Evolutionary conservation across 2,797 vertebrate species (phyloP).

Genomic region (Corythornis leucogaster): DNA sequence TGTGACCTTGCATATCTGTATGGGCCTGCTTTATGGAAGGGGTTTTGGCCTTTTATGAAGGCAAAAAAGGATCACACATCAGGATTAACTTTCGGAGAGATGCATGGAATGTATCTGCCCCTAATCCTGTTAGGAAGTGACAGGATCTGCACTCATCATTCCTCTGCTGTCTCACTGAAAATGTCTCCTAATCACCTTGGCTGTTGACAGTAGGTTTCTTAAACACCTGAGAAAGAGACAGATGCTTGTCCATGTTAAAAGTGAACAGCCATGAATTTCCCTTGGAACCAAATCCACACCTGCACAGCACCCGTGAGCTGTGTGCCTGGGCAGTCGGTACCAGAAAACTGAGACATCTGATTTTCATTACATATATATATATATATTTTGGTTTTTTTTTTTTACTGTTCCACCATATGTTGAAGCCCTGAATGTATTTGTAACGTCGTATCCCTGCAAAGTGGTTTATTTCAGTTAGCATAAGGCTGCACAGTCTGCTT

Average conservation of each 20-base stretch:
- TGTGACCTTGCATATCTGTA: not conserved
- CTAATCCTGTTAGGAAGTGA: conserved; percentile 48
- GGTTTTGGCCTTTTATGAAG: not conserved
- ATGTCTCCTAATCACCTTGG: conserved; percentile 23
- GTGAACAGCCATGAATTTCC: not conserved
- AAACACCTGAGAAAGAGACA: conserved; percentile 15
- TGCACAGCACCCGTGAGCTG: not conserved
- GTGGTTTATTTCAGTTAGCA: conserved; percentile 47
- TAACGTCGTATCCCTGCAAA: not conserved
- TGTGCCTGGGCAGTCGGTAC: not conserved
- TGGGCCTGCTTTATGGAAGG: not conserved
- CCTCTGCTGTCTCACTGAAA: not conserved
- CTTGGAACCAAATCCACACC: conserved; percentile 17
- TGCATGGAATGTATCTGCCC: conserved; percentile 14
- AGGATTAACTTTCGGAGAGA: conserved; percentile 1
- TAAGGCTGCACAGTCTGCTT: not conserved
- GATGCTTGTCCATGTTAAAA: not conserved
- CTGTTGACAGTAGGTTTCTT: conserved; percentile 37
- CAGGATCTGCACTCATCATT: not conserved
- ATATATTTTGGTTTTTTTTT: not conserved
- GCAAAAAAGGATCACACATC: not conserved
- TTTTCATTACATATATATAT: not conserved
- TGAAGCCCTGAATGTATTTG: not conserved
- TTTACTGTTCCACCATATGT: not conserved
- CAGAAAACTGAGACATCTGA: conserved; percentile 40